Base-by-base conservation (phyloP, 2,888 invertebrate species). In the Sarcophaga subvicina region DNA sequence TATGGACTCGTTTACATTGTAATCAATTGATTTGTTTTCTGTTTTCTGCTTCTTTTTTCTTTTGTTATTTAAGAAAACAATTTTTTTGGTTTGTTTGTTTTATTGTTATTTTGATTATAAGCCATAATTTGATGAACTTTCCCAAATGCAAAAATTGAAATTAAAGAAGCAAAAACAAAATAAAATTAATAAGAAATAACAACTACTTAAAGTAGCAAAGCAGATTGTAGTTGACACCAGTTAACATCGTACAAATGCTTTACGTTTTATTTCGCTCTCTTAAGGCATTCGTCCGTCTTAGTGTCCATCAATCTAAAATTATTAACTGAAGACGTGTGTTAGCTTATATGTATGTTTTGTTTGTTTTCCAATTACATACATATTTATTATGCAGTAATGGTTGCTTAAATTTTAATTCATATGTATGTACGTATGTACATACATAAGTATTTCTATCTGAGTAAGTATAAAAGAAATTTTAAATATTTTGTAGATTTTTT, bases 181-280 rank as follows among this genome's bases (percentile, higher is more conserved):
- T 6, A 37, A 37, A 37, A 37, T 37, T 37, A 37, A 37, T 10
- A 47, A 70, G 8, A 60, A 12, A 80, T 49, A 62, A 49, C 73
- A 63, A 67, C 54, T 6, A 63, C 14, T 17, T 67, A 64, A 77
- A 77, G 77, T 77, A 77, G 82, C 80, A 59, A 79, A 49, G 60
- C 60, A 49, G 66, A 77, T 54, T 79, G 85, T 76, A 71, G 79
- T 83, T 86, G 82, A 86, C 86, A 86, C 82, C 69, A 71, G 54
- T 70, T 49, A 77, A 81, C 75, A 76, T 67, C 54, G 5, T 37
- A 37, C 8, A 37, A 37, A 37, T 37, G 8, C 2, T 70, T 69
- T 70, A 69, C 62, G 27, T 69, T 54, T 22, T 71, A 6, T 22
- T 54, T 54, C 5, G 0, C 54, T 4, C 54, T 54, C 2, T 54